These are phyloP conservation scores for Pagetopsis macropterus DNA, from an alignment of 2,797 vertebrate species.

Conservation along the genomic window DNA sequence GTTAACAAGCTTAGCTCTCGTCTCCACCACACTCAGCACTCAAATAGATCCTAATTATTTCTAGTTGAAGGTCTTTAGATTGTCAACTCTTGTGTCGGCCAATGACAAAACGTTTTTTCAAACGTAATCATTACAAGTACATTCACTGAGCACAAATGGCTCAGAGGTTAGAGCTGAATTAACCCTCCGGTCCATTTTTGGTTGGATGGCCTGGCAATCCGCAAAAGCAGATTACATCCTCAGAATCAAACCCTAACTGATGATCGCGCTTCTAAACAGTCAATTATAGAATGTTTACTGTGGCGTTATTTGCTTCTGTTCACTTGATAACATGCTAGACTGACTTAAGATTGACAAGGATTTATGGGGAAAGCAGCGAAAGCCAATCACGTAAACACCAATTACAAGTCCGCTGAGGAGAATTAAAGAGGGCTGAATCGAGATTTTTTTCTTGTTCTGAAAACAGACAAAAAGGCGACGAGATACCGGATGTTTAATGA, in stretches of 20 bases:
- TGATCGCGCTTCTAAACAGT: conserved; percentile 85
- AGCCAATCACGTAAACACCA: conserved; percentile 82
- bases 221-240: conserved; percentile 84
- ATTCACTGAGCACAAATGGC: conserved; percentile 79
- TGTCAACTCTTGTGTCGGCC: conserved; percentile 85
- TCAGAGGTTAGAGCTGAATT: conserved; percentile 84
- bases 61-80: conserved; percentile 85
- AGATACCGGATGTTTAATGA: conserved; percentile 78
- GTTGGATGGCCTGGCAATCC: conserved; percentile 74
- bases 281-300: conserved; percentile 87
- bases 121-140: conserved; percentile 86
- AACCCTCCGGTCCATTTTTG: conserved; percentile 75
- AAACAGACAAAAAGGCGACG: conserved; percentile 63
- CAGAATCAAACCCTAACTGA: conserved; percentile 82
- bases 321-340: conserved; percentile 79
- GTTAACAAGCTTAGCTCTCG: conserved; percentile 85
- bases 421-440: conserved; percentile 79
- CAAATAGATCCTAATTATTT: conserved; percentile 90
- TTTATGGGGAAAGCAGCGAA: conserved; percentile 72
- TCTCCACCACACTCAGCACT: conserved; percentile 82
- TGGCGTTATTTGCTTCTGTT: conserved; percentile 78
- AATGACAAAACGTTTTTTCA: conserved; percentile 86
- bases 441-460: conserved; percentile 60
- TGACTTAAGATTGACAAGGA: conserved; percentile 85
- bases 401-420: conserved; percentile 77